A percentile compares a stretch with the other conserved stretches of the same genome.
Evolutionary conservation across 2,888 invertebrate genomes (phyloP).

Genomic region (Gasteruption jaculator): DNA sequence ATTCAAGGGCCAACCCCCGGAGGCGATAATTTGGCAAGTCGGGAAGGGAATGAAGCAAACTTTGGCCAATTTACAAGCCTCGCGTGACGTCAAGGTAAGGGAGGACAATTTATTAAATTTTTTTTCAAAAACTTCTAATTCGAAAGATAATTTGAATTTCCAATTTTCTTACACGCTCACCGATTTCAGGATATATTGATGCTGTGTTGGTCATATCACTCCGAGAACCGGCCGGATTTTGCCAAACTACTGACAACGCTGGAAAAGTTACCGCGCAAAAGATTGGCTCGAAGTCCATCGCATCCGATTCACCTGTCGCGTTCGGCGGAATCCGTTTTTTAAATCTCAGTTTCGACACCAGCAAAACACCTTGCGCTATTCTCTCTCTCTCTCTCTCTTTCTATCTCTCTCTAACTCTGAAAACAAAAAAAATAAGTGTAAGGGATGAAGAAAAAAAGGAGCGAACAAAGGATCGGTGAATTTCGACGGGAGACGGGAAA

Average conservation of each 20-base stretch:
- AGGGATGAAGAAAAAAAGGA: no score
- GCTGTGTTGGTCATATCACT: constrained; percentile 91
- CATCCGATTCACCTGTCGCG: constrained; percentile 96
- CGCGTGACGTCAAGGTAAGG: constrained; percentile 89
- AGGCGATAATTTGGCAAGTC: constrained; percentile 96
- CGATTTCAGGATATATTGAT: constrained; percentile 83
- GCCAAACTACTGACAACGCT: constrained; percentile 77
- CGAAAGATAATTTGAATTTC: background rate
- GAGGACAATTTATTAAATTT: constrained; percentile 1
- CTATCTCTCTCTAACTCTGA: no score
- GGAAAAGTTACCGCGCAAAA: constrained; percentile 91
- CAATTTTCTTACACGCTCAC: background rate
- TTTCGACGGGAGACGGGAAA: no score
- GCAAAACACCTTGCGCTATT: no score
- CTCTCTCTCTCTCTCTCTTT: no score
- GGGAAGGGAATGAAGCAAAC: constrained; percentile 96
- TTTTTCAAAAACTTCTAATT: no score
- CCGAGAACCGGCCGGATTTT: constrained; percentile 87
- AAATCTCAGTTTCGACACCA: no score
- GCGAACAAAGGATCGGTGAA: no score
- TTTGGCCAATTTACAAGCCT: constrained; percentile 88
- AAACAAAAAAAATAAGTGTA: no score
- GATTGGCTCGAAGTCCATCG: constrained; percentile 93
- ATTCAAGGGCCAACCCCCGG: constrained; percentile 88
- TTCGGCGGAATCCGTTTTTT: constrained; percentile 94